Evolutionary conservation across 2,888 invertebrate genomes (phyloP), one percentile per base, ranked within the genome.

Genomic region (Argyresthia albistria): DNA sequence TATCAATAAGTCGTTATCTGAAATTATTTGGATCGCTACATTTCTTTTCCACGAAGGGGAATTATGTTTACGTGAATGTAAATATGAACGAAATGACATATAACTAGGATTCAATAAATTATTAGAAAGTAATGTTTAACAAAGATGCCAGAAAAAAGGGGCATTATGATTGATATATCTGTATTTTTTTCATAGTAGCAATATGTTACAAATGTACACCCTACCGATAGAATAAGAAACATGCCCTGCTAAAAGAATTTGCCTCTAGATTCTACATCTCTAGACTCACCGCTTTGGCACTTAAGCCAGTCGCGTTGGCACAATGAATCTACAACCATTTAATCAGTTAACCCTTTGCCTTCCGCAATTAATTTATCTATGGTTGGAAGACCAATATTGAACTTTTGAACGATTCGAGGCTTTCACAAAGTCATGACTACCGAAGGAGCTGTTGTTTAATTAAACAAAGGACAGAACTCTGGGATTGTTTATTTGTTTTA

Each of bases 211-310:
- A 45, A 16, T 45, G 10, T 16, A 45, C 16, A 16, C 15, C 45
- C 45, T 15, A 15, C 15, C 16, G 15, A 39, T 50, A 50, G 15
- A 49, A 16, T 11, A 50, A 15, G 46, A 46, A n/a, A 45, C 54
- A 54, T 54, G 54, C 54, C 39, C 39, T 49, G 53, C 81, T 81
- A 81, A 78, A 73, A 78, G 73, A 25, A 25, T 25, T 25, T 25
- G 25, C 25, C 3, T 78, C 80, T 83, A 83, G 80, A 74, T 67
- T 25, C 84, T 86, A 86, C 70, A 57, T 64, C 67, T 77, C 83
- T 86, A 86, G 82, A 87, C 87, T 87, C 80, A 87, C 87, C 87
- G 70, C 80, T 84, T 77, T 81, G 86, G 75, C 82, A 71, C 76
- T 86, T 83, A 68, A 86, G 86, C 87, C 86, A 87, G 75, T 84